A percentile compares a stretch with the other conserved stretches of the same genome.
phyloP scores from a whole-genome alignment of 2,113 vertebrate species.

The Osmerus mordax region DNA sequence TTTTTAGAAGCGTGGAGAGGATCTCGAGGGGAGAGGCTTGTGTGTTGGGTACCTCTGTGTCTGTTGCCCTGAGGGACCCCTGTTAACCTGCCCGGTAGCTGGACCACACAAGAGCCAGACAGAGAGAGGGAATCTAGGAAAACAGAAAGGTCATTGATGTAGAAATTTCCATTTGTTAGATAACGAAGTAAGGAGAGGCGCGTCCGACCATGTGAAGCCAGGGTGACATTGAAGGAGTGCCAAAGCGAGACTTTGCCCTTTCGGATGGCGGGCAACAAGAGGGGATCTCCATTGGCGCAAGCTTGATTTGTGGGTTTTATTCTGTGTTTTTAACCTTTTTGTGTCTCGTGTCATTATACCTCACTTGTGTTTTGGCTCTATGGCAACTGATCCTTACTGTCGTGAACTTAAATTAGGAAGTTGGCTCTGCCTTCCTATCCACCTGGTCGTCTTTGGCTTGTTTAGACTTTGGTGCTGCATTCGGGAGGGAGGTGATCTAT shows the following conservation, averaged over 20 bases:
- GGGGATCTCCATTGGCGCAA: constrained; percentile 32
- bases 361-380: constrained; percentile 17
- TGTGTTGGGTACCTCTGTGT: constrained; percentile 1
- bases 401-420: constrained; percentile 41
- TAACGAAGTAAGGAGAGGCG: constrained; percentile 12
- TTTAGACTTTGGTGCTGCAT: too few species aligned
- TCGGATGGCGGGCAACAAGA: constrained; percentile 9
- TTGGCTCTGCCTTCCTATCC: background rate
- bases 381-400: constrained; percentile 30
- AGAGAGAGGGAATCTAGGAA: background rate
- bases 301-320: constrained; percentile 32
- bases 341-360: constrained; percentile 23
- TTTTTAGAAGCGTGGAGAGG: constrained; percentile 56
- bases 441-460: too few species aligned
- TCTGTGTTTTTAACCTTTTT: constrained; percentile 31
- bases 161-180: constrained; percentile 6
- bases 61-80: constrained; percentile 10
- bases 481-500: too few species aligned
- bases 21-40: constrained; percentile 18
- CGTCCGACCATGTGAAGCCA: constrained; percentile 2
- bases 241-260: constrained; percentile 17
- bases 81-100: constrained; percentile 8
- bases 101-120: background rate
- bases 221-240: constrained; percentile 1
- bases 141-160: background rate